Evolutionary conservation across 2,888 invertebrate genomes (phyloP).

Genomic region (Yponomeuta cagnagella): DNA sequence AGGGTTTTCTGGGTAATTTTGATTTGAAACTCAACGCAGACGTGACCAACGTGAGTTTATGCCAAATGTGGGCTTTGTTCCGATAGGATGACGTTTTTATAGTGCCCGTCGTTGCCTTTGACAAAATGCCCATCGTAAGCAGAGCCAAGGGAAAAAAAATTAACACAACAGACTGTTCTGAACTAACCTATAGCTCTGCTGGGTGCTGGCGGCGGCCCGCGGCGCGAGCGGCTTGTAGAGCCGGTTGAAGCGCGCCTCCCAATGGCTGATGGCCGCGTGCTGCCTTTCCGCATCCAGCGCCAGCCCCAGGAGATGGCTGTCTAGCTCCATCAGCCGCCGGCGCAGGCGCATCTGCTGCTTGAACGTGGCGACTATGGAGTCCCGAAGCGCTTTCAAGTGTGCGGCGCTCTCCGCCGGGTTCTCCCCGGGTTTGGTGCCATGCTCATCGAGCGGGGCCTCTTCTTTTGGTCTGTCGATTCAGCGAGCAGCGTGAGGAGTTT

Average conservation of each 20-base stretch:
- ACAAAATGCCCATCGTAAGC: too few species aligned
- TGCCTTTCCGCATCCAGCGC: slow-evolving; percentile 93
- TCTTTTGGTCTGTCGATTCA: slow-evolving; percentile 43
- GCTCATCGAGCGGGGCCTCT: slow-evolving; percentile 47
- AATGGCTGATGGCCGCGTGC: slow-evolving; percentile 91
- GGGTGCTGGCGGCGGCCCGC: slow-evolving; percentile 76
- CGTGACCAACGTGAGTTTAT: too few species aligned
- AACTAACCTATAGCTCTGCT: slow-evolving; percentile 74
- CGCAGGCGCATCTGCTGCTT: slow-evolving; percentile 95
- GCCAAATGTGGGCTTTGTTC: too few species aligned
- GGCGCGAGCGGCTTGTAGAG: slow-evolving; percentile 79
- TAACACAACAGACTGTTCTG: too few species aligned
- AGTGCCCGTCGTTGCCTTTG: too few species aligned
- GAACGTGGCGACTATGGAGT: slow-evolving; percentile 91
- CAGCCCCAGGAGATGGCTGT: slow-evolving; percentile 90
- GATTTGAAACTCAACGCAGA: too few species aligned
- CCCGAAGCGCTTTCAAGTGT: slow-evolving; percentile 81
- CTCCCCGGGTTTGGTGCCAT: slow-evolving; percentile 37
- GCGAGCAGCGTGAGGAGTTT: neutral
- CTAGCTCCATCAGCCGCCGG: slow-evolving; percentile 91
- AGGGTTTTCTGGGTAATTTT: too few species aligned
- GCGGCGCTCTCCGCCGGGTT: slow-evolving; percentile 49
- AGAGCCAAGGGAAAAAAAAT: too few species aligned
- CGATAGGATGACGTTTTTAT: too few species aligned
- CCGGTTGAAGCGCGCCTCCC: slow-evolving; percentile 89